phyloP scores from a whole-genome alignment of 2,888 invertebrate species.

The Eupeodes luniger region DNA sequence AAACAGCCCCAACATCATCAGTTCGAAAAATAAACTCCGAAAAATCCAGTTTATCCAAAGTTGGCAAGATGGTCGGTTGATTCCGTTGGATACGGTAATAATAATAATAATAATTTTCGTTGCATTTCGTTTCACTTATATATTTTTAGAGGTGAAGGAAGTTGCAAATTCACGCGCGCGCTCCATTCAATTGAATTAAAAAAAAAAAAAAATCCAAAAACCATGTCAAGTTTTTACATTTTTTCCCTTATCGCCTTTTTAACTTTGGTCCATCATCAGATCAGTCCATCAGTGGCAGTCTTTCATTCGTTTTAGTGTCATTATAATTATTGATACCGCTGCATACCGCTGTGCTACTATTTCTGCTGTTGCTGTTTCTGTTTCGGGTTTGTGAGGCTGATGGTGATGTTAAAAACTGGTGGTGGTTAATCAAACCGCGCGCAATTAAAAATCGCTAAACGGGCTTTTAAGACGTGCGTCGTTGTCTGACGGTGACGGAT shows the following conservation, averaged over 20 bases:
- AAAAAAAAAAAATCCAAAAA: background rate
- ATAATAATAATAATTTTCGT: slow-evolving; percentile 3
- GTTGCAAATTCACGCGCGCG: slow-evolving; percentile 59
- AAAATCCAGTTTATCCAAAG: slow-evolving; percentile 84
- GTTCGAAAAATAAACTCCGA: slow-evolving; percentile 77
- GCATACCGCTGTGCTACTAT: too few relatives aligned
- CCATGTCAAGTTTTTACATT: slow-evolving; percentile 18
- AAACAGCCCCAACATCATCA: background rate
- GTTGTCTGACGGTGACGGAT: background rate
- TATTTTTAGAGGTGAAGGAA: slow-evolving; percentile 49
- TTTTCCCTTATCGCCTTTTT: background rate
- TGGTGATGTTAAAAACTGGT: background rate
- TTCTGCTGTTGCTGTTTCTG: too few relatives aligned
- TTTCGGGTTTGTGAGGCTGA: slow-evolving; percentile 5
- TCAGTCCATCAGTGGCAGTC: background rate
- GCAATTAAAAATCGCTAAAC: slow-evolving; percentile 36
- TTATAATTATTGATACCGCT: slow-evolving; percentile 7
- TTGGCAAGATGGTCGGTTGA: slow-evolving; percentile 82
- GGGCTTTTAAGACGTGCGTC: slow-evolving; percentile 22
- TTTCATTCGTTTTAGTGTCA: slow-evolving; percentile 15
- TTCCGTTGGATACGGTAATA: slow-evolving; percentile 49
- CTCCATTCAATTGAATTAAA: slow-evolving; percentile 15
- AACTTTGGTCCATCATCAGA: too few relatives aligned
- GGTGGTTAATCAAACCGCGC: slow-evolving; percentile 11
- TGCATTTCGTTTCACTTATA: slow-evolving; percentile 54